Evolutionary conservation across 1,140 invertebrate species (phyloP), one percentile per base, ranked within the genome.

Genomic region (Caerostris extrusa): DNA sequence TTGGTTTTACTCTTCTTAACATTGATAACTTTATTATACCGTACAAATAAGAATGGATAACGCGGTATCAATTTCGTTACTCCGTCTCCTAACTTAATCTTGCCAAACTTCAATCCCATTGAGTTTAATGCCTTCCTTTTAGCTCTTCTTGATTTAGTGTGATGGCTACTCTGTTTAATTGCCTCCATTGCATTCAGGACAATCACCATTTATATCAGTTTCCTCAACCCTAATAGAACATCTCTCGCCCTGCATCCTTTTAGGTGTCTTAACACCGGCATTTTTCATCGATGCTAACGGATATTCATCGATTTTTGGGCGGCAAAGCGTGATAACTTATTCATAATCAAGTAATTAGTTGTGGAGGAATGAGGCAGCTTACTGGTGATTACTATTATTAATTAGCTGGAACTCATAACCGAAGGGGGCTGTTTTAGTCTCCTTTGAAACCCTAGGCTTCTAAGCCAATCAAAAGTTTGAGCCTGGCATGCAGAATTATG

Each of bases 291-390:
- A 83, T 58, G 56, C 61, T 83, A 57, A 58, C 53, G n/a, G 56
- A 83, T 57, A 88, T 88, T 53, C 17, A 88, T 88, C 86, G 58
- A 88, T 67, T 60, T 67, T n/a, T 2, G 34, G 7, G 58, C 86
- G 61, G 58, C 86, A 64, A 17, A 61, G 60, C 57, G 86, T 14
- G 50, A 88, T 88, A 88, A 88, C 86, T 88, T 88, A 88, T 88
- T 88, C 86, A 88, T 88, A 64, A 88, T 88, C 86, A 57, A 61
- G 60, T 64, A 88, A 88, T 88, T 88, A 88, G 64, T 67, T 67
- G 86, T 19, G 8, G 14, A 8, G 60, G 86, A 61, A 83, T 57
- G 53, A 14, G 61, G 83, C n/a, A 88, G 53, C 58, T n/a, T 17
- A 19, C 61, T 12, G 56, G 86, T 57, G 86, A 88, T 88, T 88